A percentile compares a stretch with the other conserved stretches of the same genome.
Evolutionary conservation across 2,888 invertebrate species (phyloP).

Genomic region (Drosophila peninsularis): DNA sequence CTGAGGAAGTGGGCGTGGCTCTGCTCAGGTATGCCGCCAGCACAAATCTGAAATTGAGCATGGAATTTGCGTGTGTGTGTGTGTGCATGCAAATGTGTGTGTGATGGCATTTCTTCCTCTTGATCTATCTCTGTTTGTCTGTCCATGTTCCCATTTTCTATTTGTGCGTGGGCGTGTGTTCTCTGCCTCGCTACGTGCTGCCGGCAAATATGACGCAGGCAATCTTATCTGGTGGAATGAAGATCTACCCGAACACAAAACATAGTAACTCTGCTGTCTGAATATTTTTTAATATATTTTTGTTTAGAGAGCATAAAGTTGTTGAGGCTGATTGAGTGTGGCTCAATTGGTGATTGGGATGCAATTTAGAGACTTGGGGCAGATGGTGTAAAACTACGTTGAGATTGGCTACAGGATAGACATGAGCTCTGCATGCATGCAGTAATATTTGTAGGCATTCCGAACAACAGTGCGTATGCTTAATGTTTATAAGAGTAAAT

Average conservation of each 20-base stretch:
- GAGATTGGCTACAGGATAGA: not conserved
- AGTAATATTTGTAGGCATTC: not conserved
- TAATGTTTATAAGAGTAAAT: not conserved
- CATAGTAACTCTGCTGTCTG: not conserved
- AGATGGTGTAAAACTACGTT: not conserved
- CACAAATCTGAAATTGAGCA: conserved; percentile 80
- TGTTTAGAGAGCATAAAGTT: not conserved
- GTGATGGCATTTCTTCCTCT: conserved; percentile 36
- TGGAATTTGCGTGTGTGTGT: conserved; percentile 67
- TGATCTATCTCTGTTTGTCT: conserved; percentile 38
- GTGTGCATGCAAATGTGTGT: conserved; percentile 47
- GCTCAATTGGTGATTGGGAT: no score
- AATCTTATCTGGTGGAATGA: conserved; percentile 25
- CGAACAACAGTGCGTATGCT: not conserved
- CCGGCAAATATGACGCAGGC: conserved; percentile 33
- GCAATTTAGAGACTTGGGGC: not conserved
- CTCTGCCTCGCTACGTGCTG: conserved; percentile 30
- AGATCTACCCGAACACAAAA: not conserved
- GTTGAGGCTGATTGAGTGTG: not conserved
- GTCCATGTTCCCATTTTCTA: conserved; percentile 4
- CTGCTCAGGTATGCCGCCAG: conserved; percentile 70
- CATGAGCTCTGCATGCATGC: not conserved
- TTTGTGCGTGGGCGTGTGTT: conserved; percentile 9
- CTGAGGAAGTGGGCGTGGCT: conserved; percentile 57
- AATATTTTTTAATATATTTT: not conserved